Evolutionary conservation across 2,888 invertebrate species (phyloP), one percentile per base, ranked within the genome.

Genomic region (Tuberolachnus salignus): DNA sequence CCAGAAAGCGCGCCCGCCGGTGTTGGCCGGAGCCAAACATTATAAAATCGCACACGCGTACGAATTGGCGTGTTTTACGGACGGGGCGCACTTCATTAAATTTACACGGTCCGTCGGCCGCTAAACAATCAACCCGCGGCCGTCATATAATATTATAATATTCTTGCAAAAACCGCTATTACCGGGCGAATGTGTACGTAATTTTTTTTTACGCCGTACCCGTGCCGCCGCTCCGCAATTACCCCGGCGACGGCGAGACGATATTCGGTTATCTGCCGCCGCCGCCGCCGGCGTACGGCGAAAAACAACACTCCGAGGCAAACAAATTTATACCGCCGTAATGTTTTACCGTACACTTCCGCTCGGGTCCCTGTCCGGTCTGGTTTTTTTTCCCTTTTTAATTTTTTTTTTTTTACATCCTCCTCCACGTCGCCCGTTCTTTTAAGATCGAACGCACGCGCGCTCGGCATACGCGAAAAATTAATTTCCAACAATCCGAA

Each of bases 21-120:
- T 61, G 51, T 64, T 53, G 53, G 53, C 63, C 63, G 11, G 64
- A 73, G 63, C 53, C 63, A 64, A 73, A 73, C 44, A 73, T 53
- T 73, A 21, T 44, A 51, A 51, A 9, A 34, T 34, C 59, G 26
- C 61, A 21, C 63, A 6, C 42, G 16, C 19, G 6, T 16, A 46
- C 23, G 3, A 1, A 9, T 21, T 0, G 44, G 14, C 46, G 13
- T n/a, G 2, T 69, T 67, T 19, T 55, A 51, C 75, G 57, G 49
- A n/a, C n/a, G 46, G 49, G 59, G 49, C 19, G 26, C 51, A 69
- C 69, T 78, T 78, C 78, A 61, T 78, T 78, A 78, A 69, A 78
- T 78, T 78, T 49, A 23, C 49, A 78, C 69, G 78, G 69, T n/a
- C 23, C 34, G 67, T n/a, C 49, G 49, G 61, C 11, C 19, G 67